phyloP scores from a whole-genome alignment of 2,113 vertebrate genomes.

The Myotis davidii region DNA sequence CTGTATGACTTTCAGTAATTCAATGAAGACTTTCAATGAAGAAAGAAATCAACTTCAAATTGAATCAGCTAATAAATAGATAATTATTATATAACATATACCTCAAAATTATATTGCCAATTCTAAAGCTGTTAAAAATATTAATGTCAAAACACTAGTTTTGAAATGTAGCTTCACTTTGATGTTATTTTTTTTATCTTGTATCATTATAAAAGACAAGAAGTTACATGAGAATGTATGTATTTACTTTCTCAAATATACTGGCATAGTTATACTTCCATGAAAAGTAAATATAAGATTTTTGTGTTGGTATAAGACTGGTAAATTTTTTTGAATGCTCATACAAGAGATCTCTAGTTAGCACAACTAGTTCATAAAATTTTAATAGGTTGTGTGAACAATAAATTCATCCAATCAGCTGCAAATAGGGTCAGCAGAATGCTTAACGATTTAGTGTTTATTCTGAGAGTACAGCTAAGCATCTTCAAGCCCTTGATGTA shows the following conservation, averaged over 20 bases:
- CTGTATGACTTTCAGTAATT: background rate
- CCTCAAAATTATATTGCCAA: background rate
- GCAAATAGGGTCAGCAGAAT: background rate
- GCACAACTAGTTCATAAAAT: background rate
- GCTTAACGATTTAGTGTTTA: background rate
- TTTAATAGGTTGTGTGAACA: background rate
- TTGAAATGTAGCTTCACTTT: background rate
- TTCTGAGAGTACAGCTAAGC: background rate
- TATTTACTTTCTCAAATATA: background rate
- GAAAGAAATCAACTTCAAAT: background rate
- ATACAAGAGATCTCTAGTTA: background rate
- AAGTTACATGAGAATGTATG: background rate
- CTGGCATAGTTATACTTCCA: background rate
- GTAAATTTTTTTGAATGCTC: conserved; percentile 6
- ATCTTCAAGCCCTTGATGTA: background rate
- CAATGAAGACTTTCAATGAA: background rate
- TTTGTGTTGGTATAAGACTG: background rate
- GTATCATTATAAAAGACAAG: background rate
- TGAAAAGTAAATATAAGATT: background rate
- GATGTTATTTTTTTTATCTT: background rate
- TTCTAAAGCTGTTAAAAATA: background rate
- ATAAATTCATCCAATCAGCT: background rate
- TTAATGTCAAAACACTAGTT: background rate
- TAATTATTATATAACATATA: background rate
- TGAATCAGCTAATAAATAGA: background rate